Conservation (phyloP, 2,797 vertebrate genomes). For the Spinus olivaceus region DNA sequence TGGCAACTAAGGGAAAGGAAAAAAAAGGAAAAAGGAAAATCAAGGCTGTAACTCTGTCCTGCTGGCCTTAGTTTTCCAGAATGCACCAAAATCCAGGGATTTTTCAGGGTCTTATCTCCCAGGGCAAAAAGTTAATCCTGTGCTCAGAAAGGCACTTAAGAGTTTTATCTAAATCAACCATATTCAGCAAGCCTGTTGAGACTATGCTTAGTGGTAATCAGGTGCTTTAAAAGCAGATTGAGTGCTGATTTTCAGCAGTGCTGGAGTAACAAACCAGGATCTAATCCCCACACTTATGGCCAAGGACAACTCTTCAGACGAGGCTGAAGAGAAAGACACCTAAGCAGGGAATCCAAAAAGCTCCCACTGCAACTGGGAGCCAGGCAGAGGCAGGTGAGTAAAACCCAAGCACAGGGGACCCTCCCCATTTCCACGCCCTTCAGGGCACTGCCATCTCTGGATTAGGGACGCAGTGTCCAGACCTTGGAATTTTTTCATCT, state of each 20-base stretch:
- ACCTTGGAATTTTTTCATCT: not conserved
- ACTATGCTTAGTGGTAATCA: not conserved
- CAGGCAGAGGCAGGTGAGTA: not conserved
- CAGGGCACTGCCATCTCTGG: not conserved
- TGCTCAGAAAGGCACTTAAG: not conserved
- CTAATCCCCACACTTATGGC: fast-evolving
- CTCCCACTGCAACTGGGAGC: fast-evolving
- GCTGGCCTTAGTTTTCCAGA: not conserved
- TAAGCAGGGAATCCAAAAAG: not conserved
- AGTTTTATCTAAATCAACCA: not conserved
- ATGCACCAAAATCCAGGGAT: not conserved
- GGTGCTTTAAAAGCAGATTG: not conserved
- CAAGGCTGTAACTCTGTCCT: not conserved
- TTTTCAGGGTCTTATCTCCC: not conserved
- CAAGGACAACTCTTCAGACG: not conserved
- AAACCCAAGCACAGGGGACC: not conserved
- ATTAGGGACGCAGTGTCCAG: not conserved
- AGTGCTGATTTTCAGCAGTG: not conserved
- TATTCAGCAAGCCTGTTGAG: not conserved
- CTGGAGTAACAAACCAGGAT: not conserved
- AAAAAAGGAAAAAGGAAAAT: not conserved
- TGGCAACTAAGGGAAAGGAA: slow-evolving; percentile 73
- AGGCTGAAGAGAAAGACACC: fast-evolving
- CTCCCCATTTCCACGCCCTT: not conserved
- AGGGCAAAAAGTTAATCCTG: not conserved